Evolutionary conservation across 1,140 invertebrate genomes (phyloP).

Genomic region (Bilobella aurantiaca): DNA sequence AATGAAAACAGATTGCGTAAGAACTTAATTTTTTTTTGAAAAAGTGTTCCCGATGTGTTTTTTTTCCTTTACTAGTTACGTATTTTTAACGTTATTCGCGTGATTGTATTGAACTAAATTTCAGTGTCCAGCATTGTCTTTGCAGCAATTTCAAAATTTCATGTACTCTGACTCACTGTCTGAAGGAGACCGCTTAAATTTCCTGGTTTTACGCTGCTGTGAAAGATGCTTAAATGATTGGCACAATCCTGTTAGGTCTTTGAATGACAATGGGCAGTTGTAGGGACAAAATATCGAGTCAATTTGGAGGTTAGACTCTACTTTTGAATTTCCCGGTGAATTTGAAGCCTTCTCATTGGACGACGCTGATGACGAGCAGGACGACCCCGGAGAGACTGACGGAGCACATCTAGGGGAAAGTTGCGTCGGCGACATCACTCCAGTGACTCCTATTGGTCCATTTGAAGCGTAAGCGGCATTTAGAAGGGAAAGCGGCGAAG

Average conservation of each 20-base stretch:
- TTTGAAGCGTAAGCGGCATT: not conserved
- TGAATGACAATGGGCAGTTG: conserved; percentile 5
- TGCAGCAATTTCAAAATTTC: not conserved
- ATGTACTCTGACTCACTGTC: conserved; percentile 11
- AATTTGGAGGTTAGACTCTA: not conserved
- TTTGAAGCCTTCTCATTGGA: not conserved
- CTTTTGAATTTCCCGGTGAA: not conserved
- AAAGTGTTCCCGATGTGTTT: not conserved
- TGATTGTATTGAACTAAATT: not conserved
- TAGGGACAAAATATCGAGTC: conserved; percentile 4
- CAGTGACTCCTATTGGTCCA: not conserved
- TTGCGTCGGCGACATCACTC: not conserved
- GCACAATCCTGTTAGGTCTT: not conserved
- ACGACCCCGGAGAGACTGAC: too few relatives aligned
- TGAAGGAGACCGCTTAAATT: not conserved
- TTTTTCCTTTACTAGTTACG: not conserved
- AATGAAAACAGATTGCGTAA: not conserved
- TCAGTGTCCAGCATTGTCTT: not conserved
- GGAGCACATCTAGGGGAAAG: not conserved
- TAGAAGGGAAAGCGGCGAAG: not conserved
- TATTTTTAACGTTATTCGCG: not conserved
- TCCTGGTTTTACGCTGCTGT: not conserved
- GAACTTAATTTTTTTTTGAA: too few relatives aligned
- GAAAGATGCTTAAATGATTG: not conserved
- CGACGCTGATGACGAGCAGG: not conserved